Percentiles rank a stretch among this genome's conserved stretches.
These are phyloP conservation scores for Polydrusus pterygomalis DNA, from an alignment of 2,888 invertebrate genomes.

Conservation along the genomic window DNA sequence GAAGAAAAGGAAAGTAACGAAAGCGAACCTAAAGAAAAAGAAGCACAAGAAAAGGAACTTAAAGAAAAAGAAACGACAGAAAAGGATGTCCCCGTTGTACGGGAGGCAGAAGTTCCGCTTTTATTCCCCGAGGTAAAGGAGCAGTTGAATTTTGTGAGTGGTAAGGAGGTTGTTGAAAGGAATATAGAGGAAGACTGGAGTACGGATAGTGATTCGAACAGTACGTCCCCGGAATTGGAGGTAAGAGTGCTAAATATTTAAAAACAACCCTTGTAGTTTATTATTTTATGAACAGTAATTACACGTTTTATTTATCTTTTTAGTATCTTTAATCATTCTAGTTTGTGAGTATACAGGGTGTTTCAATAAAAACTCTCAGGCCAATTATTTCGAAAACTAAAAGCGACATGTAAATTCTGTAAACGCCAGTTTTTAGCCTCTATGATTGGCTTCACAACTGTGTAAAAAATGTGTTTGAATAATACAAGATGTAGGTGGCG, in stretches of 20 bases:
- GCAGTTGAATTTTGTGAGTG: neutral
- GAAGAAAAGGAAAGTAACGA: conserved; percentile 56
- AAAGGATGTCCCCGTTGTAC: conserved; percentile 45
- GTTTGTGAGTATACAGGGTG: no score
- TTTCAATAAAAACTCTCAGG: no score
- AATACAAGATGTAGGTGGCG: no score
- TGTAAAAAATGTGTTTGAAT: no score
- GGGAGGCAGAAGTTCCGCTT: conserved; percentile 26
- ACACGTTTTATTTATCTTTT: no score
- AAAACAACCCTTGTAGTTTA: no score
- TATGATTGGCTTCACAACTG: no score
- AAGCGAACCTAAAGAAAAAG: conserved; percentile 48
- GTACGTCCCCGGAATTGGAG: conserved; percentile 62
- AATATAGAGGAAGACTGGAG: conserved; percentile 58
- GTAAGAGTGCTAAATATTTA: conserved; percentile 36
- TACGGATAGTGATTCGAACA: conserved; percentile 67
- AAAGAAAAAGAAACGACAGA: conserved; percentile 51
- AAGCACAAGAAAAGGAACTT: conserved; percentile 47
- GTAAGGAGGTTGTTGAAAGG: conserved; percentile 28
- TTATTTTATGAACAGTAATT: no score
- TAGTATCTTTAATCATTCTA: no score
- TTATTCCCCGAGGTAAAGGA: neutral
- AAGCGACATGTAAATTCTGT: no score
- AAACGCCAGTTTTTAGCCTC: no score
- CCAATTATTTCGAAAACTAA: no score